These are phyloP conservation scores for Spatulosminthurus flaviceps DNA, from an alignment of 2,888 invertebrate species.

Conservation along the genomic window DNA sequence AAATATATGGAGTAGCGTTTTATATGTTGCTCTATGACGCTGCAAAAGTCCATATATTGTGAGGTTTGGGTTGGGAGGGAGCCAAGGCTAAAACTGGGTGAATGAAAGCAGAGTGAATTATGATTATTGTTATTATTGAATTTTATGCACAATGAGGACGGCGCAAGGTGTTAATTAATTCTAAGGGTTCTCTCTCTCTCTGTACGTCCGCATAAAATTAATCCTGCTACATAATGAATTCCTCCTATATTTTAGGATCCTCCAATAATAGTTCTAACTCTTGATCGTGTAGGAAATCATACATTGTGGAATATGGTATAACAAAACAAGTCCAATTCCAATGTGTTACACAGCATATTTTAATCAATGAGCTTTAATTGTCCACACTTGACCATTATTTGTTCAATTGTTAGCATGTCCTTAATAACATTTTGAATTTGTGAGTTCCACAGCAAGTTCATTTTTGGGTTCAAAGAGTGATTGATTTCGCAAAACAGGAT, in stretches of 20 bases:
- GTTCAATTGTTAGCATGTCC: too few relatives aligned
- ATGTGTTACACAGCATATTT: too few relatives aligned
- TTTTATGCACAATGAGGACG: conserved; percentile 34
- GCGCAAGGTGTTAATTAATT: conserved; percentile 45
- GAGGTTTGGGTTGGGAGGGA: neutral
- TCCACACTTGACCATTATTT: too few relatives aligned
- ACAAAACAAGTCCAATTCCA: too few relatives aligned
- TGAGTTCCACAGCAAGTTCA: too few relatives aligned
- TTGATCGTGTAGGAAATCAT: too few relatives aligned
- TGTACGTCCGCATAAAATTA: neutral
- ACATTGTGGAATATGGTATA: too few relatives aligned
- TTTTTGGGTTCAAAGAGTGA: too few relatives aligned
- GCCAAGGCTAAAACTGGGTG: conserved; percentile 23
- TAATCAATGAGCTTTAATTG: too few relatives aligned
- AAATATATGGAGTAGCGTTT: neutral
- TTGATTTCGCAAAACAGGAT: too few relatives aligned
- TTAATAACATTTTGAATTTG: too few relatives aligned
- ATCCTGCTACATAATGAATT: neutral
- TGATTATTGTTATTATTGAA: conserved; percentile 27
- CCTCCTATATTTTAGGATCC: neutral
- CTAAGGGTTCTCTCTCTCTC: conserved; percentile 6
- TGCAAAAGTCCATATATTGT: neutral
- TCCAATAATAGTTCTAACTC: too few relatives aligned
- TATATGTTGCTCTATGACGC: neutral
- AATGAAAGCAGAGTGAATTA: conserved; percentile 22